Base-by-base conservation (phyloP, 2,888 invertebrate genomes). In the Phyllotreta striolata region DNA sequence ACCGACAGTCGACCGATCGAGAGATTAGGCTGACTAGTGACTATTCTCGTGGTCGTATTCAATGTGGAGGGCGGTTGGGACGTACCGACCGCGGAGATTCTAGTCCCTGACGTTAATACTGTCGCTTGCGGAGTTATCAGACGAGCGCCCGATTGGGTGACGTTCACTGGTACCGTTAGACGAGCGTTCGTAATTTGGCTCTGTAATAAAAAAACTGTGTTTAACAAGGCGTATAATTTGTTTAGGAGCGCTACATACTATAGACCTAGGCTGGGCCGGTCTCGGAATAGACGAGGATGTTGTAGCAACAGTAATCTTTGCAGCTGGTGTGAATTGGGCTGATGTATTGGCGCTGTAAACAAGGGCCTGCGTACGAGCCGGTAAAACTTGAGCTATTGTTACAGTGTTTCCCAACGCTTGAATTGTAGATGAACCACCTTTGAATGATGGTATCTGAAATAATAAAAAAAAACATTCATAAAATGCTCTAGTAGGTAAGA, bases 281-380 rank as follows among this genome's bases (percentile, higher is more conserved):
- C 73, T 71, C 14, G 72, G 76, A 63, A 66, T 75, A 69, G 75
- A 78, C 12, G 72, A 68, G 7, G 76, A 69, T 60, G 70, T 78
- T 14, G 60, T 52, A 1, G 80, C 74, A 44, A 81, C 77, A 49
- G 80, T 77, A 40, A 82, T 72, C 63, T 80, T 73, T 3, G 81
- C 77, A 57, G 78, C 59, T 9, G 76, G 71, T 12, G 78, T 73
- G 55, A 77, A 76, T 62, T 76, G 78, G 6, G 73, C 69, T 14
- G 74, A 74, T 7, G 79, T 74, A 66, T 76, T 79, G 14, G 76
- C 67, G 67, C 72, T 78, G 63, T 82, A 82, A 14, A 82, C 80
- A 46, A 82, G 77, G 41, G 81, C 78, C 72, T 81, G 82, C 10
- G 80, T 80, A 43, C 82, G 73, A 13, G 77, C 66, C n/a, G 82